Percentiles rank a stretch among this genome's conserved stretches.
phyloP scores from a whole-genome alignment of 1,140 invertebrate species.

The Agrilus planipennis region DNA sequence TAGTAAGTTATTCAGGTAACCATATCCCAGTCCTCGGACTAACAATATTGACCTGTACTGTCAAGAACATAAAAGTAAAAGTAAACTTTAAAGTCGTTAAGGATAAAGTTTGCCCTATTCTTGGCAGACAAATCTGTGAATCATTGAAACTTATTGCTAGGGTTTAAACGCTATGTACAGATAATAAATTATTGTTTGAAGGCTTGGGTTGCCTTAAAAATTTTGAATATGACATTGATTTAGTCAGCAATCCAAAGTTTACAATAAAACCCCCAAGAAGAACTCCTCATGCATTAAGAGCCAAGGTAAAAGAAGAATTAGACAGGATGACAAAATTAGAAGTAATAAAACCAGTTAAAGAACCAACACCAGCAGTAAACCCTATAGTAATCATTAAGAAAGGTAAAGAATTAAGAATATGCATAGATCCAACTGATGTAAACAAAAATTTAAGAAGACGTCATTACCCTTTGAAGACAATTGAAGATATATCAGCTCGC shows the following conservation, averaged over 20 bases:
- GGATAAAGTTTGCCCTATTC: too few species aligned
- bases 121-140: too few species aligned
- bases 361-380: not conserved
- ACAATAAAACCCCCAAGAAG: not conserved
- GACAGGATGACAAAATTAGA: not conserved
- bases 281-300: not conserved
- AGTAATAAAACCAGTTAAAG: not conserved
- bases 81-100: too few species aligned
- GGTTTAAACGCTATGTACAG: too few species aligned
- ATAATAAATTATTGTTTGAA: too few species aligned
- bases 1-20: too few species aligned
- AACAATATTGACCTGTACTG: too few species aligned
- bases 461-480: conserved; percentile 4
- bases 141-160: too few species aligned
- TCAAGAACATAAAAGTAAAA: too few species aligned
- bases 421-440: not conserved
- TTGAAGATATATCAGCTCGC: conserved; percentile 12
- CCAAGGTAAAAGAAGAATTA: not conserved
- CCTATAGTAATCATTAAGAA: not conserved
- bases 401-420: not conserved
- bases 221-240: conserved; percentile 3
- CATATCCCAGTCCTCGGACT: too few species aligned
- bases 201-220: not conserved
- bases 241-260: not conserved
- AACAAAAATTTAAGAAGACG: not conserved